A percentile compares a stretch with the other conserved stretches of the same genome.
Conservation (phyloP, 2,113 vertebrate genomes). For the Corvus moneduloides region DNA sequence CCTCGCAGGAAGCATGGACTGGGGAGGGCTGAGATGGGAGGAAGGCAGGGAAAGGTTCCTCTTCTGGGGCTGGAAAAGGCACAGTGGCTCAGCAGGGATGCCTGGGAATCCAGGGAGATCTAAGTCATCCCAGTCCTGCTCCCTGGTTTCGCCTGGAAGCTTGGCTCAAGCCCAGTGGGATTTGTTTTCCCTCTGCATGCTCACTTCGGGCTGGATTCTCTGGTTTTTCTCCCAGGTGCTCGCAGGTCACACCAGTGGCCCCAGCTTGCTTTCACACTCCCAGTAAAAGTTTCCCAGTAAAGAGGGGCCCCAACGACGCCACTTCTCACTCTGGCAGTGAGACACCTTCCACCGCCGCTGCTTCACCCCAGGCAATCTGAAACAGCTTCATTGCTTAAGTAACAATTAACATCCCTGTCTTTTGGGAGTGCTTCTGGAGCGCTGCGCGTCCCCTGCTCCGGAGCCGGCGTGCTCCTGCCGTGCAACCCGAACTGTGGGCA, state of each 20-base stretch:
- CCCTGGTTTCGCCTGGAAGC: not conserved
- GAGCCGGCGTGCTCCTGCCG: not conserved
- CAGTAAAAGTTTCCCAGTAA: not conserved
- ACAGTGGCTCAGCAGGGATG: not conserved
- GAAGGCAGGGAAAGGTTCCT: not conserved
- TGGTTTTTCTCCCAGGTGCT: not conserved
- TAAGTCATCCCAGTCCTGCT: not conserved
- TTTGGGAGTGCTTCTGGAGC: not conserved
- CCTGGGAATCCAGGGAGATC: too few relatives aligned
- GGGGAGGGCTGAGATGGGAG: not conserved
- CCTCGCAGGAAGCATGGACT: fast-evolving
- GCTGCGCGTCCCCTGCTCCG: fast-evolving
- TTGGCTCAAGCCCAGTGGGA: not conserved
- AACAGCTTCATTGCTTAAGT: constrained; percentile 55
- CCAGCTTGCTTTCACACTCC: not conserved
- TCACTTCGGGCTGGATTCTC: not conserved
- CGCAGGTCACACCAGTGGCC: not conserved
- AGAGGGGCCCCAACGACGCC: not conserved
- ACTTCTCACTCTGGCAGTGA: not conserved
- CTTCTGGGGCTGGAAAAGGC: not conserved
- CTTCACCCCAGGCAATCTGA: constrained; percentile 34
- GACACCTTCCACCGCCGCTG: not conserved
- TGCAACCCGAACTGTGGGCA: not conserved
- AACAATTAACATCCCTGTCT: constrained; percentile 60
- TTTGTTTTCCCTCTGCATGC: not conserved